Base-by-base conservation (phyloP, 1,140 invertebrate genomes). In the Brachionus rubens region DNA sequence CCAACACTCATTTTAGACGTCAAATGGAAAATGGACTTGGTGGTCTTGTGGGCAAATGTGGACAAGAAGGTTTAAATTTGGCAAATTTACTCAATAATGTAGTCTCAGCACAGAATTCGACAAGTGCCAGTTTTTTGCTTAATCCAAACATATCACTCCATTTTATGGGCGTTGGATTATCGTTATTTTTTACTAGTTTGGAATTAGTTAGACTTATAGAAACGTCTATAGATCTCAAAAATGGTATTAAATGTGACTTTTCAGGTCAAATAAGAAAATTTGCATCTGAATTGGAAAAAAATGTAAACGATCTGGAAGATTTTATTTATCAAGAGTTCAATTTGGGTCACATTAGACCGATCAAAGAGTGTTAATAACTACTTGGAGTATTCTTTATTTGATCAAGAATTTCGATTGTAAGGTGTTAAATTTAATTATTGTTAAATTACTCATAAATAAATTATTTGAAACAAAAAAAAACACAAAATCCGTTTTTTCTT, bases 361-460 rank as follows among this genome's bases (percentile, higher is more conserved):
- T 36, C 33, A 36, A 36, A 36, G 33, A 36, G 9, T 36, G 33
- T 9, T 36, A 36, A 36, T 36, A 36, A 36, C 3, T 5, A 36
- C n/a, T n/a, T n/a, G n/a, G n/a, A n/a, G n/a, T n/a, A 54, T 14
- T 26, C 50, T 54, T 54, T 54, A 10, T n/a, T n/a, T n/a, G n/a
- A n/a, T n/a, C n/a, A n/a, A n/a, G n/a, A n/a, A n/a, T n/a, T 36
- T 59, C 28, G 19, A 16, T 33, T n/a, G 54, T 19, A 26, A 65
- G 59, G 40, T 65, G 59, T 65, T 65, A 36, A 43, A 43, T 36
- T 16, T 36, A 62, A 62, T 36, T 36, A 62, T 62, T 65, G 59
- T 65, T 65, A 24, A 65, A 65, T 43, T 43, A 46, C 59, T 65
- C 36, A 65, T 65, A 65, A 62, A 36, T 40, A 36, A 65, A 41